Base-by-base conservation (phyloP, 2,888 invertebrate genomes). In the Acheta domesticus region DNA sequence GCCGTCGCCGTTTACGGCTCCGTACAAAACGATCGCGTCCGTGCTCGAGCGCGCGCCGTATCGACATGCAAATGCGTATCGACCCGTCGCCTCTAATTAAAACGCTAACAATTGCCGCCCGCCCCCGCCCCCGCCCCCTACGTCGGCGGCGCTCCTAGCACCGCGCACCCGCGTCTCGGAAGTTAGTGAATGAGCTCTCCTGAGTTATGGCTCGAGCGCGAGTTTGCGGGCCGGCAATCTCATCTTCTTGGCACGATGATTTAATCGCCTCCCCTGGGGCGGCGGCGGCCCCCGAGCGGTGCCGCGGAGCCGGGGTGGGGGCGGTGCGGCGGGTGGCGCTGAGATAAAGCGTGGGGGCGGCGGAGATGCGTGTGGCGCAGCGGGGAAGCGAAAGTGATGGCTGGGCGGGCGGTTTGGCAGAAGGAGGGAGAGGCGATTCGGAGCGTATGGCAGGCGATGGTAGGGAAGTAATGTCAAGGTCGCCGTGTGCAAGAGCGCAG, bases 181-280 rank as follows among this genome's bases (percentile, higher is more conserved):
- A 62, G 62, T 62, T 62, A 62, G 62, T 14, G n/a, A 62, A 62
- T 62, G n/a, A 62, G 62, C 62, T 62, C 62, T n/a, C 16, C 16
- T 62, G 62, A 62, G 62, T 62, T 62, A 62, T 62, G 62, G 62
- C 12, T 62, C 16, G 16, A 4, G 16, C 62, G 14, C 62, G 62
- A 62, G 62, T 62, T 62, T 62, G 62, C 62, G 62, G 62, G 62
- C 16, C 14, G 62, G 62, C 62, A 62, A 62, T 62, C 62, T 62
- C 62, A 62, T 62, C 36, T 62, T n/a, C 14, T 62, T 62, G 62
- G 36, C 36, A 62, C 62, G 62, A 62, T 62, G 62, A 62, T 62
- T 62, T n/a, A 62, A 62, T 62, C 62, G 62, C n/a, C 62, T 62
- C 62, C n/a, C n/a, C 16, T 14, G 62, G 62, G 62, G n/a, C 16